These are phyloP conservation scores for Aythya baeri DNA, from an alignment of 2,113 vertebrate genomes.

Conservation along the genomic window DNA sequence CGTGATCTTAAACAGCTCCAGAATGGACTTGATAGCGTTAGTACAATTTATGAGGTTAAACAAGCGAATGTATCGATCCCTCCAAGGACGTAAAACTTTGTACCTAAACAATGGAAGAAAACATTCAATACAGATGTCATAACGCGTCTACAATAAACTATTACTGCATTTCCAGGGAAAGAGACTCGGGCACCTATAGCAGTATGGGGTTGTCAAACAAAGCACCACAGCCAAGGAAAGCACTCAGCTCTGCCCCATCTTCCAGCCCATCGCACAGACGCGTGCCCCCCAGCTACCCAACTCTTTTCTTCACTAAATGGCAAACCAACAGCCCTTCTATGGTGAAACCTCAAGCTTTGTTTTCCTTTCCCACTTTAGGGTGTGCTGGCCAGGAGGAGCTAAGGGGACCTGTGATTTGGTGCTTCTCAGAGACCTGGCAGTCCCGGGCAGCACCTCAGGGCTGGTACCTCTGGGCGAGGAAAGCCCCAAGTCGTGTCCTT, in stretches of 20 bases:
- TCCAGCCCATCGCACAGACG: neutral
- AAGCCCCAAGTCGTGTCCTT: neutral
- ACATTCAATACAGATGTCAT: neutral
- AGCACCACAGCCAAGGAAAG: neutral
- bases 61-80: neutral
- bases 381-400: neutral
- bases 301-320: neutral
- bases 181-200: neutral
- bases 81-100: neutral
- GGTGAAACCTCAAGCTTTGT: neutral
- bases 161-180: neutral
- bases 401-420: neutral
- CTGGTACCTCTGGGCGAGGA: neutral
- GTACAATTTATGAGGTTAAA: neutral
- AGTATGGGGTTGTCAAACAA: neutral
- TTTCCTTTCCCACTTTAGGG: neutral
- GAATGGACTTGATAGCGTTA: neutral
- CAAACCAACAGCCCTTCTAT: neutral
- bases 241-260: neutral
- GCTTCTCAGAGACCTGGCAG: neutral
- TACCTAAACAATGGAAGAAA: neutral
- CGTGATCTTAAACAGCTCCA: neutral
- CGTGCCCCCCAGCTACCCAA: neutral
- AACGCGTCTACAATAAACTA: neutral
- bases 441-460: neutral